Conservation (phyloP, 2,888 invertebrate species). For the Escarpia spicata region DNA sequence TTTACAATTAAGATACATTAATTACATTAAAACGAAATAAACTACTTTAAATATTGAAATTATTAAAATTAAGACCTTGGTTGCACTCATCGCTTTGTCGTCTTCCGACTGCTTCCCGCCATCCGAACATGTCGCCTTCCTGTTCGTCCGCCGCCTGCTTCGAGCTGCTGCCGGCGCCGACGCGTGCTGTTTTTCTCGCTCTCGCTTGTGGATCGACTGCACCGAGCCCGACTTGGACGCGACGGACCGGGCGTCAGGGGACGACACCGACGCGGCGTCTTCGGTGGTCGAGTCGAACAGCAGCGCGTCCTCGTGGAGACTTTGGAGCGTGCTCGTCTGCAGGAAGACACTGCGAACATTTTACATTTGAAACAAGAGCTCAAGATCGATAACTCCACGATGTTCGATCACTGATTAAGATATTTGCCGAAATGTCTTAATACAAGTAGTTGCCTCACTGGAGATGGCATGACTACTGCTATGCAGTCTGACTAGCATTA, state of each 20-base stretch:
- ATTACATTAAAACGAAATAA: no score
- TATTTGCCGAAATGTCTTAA: no score
- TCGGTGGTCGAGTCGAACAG: not conserved
- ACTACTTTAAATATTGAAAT: no score
- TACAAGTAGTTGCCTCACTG: no score
- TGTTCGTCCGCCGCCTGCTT: not conserved
- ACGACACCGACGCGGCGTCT: not conserved
- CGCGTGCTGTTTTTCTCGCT: not conserved
- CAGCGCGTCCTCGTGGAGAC: conserved; percentile 52
- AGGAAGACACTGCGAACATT: conserved; percentile 32
- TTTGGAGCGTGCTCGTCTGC: conserved; percentile 52
- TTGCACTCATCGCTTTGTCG: not conserved
- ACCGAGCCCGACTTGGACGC: not conserved
- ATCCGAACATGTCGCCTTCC: not conserved
- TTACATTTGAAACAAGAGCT: not conserved
- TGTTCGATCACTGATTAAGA: no score
- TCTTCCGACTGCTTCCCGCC: not conserved
- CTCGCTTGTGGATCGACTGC: not conserved
- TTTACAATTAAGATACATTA: no score
- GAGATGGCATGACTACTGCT: no score
- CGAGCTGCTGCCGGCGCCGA: not conserved
- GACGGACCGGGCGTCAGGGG: not conserved
- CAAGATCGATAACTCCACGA: not conserved
- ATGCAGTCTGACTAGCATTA: no score
- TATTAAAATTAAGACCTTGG: conserved; percentile 23